These are phyloP conservation scores for Astropecten irregularis DNA, from an alignment of 53 echinoderm and acorn worm species.

Conservation along the genomic window DNA sequence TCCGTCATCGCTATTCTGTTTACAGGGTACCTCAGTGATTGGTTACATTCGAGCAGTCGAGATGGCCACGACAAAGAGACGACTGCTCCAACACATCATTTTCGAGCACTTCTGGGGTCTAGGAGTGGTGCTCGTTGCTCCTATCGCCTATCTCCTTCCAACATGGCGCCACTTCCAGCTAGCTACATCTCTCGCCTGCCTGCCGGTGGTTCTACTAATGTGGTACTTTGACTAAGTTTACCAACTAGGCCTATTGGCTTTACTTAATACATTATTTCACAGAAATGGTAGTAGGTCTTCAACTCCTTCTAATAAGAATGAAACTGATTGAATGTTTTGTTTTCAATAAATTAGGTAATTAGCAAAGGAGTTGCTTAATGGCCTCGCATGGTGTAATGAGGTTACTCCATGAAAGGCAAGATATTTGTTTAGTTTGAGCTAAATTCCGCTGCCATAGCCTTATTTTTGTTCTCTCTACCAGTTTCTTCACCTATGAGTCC, in stretches of 20 bases:
- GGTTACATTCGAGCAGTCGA: constrained; percentile 1
- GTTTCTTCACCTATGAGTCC: constrained; percentile 58
- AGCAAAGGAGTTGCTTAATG: too few species aligned
- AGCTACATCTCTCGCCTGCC: background rate
- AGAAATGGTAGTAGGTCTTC: too few species aligned
- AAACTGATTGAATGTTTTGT: too few species aligned
- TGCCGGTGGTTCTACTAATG: background rate
- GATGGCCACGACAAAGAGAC: constrained; percentile 8
- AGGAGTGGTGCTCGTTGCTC: background rate
- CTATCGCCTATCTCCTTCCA: constrained; percentile 4
- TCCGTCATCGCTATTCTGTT: background rate
- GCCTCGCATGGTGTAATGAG: too few species aligned
- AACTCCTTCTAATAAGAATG: too few species aligned
- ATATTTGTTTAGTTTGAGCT: too few species aligned
- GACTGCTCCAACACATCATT: background rate
- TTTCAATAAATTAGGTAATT: too few species aligned
- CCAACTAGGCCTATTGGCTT: too few species aligned
- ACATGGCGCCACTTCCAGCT: constrained; percentile 35
- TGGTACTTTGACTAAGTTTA: background rate
- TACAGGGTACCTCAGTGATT: background rate
- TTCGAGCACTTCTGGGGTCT: background rate
- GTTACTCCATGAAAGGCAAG: too few species aligned
- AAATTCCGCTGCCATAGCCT: too few species aligned
- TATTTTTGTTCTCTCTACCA: too few species aligned
- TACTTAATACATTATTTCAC: too few species aligned